Evolutionary conservation across 2,888 invertebrate genomes (phyloP), one percentile per base, ranked within the genome.

Genomic region (Lasioglossum figueresi): DNA sequence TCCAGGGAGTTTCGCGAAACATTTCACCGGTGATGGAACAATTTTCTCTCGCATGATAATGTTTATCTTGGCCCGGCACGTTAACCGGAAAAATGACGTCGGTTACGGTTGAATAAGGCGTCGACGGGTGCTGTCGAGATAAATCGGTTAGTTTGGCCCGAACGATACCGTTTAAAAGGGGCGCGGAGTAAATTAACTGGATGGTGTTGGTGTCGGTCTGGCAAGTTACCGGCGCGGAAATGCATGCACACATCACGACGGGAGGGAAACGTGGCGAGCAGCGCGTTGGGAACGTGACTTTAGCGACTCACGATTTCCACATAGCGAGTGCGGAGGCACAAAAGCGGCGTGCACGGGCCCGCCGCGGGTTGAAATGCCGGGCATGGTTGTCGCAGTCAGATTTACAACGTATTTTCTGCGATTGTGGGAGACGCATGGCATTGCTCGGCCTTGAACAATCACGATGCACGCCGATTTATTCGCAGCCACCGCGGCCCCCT

Each of bases 391-490:
- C 79, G 72, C 73, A 79, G 73, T 79, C 84, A 83, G 86, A 85
- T 87, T 87, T 85, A 82, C 88, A 74, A 66, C 76, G 76, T 83
- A 82, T 82, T 87, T 87, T 80, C 82, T 66, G 74, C 88, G 90
- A 90, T 89, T 88, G 85, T 79, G 68, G 90, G 68, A 79, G 76
- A 86, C 81, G 83, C 84, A 73, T 66, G 84, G 80, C 79, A 76
- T 87, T 87, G 59, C 45, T 23, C 59, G 74, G 75, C 77, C 81
- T 84, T 82, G 82, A 78, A 83, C 82, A 82, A 85, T 84, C 80
- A 83, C 82, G 48, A 80, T 76, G 37, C 27, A n/a, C 52, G 59
- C 43, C 73, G 80, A 85, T 82, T 87, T 82, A 83, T 87, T 83
- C 71, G 4, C 23, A 43, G 34, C 56, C 34, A 6, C 52, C 34